Conservation (phyloP, 2,888 invertebrate genomes). For the Tachina grossa region DNA sequence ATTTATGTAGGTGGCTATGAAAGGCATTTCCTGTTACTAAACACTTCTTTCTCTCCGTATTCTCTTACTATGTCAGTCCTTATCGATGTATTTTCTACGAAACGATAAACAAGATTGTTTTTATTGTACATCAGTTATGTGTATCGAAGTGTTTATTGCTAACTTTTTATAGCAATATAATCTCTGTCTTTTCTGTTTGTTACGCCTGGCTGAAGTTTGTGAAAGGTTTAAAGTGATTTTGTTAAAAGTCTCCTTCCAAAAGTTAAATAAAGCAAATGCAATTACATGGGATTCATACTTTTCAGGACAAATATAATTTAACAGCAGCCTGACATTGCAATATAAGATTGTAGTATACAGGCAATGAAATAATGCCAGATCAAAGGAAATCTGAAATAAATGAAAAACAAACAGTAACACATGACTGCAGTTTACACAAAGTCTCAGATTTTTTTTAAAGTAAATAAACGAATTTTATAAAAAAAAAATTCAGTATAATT, state of each 20-base stretch:
- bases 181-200: slow-evolving; percentile 15
- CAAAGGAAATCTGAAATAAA: slow-evolving; percentile 12
- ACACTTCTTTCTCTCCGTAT: background rate
- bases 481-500: background rate
- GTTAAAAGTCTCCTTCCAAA: background rate
- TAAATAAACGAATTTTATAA: background rate
- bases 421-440: background rate
- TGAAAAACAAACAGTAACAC: background rate
- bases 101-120: slow-evolving; percentile 11
- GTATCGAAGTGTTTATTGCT: slow-evolving; percentile 9
- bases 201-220: slow-evolving; percentile 21
- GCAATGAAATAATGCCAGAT: background rate
- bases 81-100: slow-evolving; percentile 18
- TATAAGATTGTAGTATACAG: background rate
- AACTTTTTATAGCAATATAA: slow-evolving; percentile 10
- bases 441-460: background rate
- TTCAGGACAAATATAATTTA: background rate
- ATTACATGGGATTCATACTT: slow-evolving; percentile 12
- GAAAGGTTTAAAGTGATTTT: background rate
- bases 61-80: background rate
- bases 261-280: slow-evolving; percentile 26
- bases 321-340: background rate
- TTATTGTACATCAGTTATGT: slow-evolving; percentile 9
- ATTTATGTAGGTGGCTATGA: background rate
- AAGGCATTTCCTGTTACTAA: slow-evolving; percentile 18